These are phyloP conservation scores for Drosophila sordidula DNA, from an alignment of 2,888 invertebrate species.

Conservation along the genomic window DNA sequence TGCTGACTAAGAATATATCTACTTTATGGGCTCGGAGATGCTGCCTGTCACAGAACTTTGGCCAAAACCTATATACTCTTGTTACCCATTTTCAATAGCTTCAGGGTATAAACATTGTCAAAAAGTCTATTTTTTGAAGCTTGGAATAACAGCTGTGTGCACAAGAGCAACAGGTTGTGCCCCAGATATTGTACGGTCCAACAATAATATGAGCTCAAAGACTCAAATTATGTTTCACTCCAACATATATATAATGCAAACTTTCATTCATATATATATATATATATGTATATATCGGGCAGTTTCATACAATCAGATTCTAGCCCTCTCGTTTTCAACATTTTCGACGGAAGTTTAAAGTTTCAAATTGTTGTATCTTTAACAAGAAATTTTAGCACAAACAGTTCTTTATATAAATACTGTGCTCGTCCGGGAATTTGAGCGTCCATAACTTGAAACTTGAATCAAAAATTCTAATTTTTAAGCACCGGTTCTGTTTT, in stretches of 20 bases:
- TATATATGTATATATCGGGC: neutral
- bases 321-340: neutral
- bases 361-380: too few species aligned
- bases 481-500: neutral
- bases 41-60: too few species aligned
- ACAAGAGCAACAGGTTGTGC: constrained; percentile 22
- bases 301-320: neutral
- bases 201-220: neutral
- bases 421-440: too few species aligned
- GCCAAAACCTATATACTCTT: too few species aligned
- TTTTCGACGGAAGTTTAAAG: neutral
- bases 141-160: constrained; percentile 35
- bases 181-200: neutral
- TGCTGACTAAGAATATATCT: too few species aligned
- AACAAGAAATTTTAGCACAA: too few species aligned
- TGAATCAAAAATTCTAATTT: too few species aligned
- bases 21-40: too few species aligned
- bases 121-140: constrained; percentile 5
- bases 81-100: too few species aligned
- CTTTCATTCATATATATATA: neutral
- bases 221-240: neutral
- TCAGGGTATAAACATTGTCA: constrained; percentile 2
- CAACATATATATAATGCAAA: neutral
- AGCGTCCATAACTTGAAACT: too few species aligned
- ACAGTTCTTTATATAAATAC: too few species aligned